These are phyloP conservation scores for Pinna nobilis DNA, from an alignment of 1,140 invertebrate genomes.

Conservation along the genomic window DNA sequence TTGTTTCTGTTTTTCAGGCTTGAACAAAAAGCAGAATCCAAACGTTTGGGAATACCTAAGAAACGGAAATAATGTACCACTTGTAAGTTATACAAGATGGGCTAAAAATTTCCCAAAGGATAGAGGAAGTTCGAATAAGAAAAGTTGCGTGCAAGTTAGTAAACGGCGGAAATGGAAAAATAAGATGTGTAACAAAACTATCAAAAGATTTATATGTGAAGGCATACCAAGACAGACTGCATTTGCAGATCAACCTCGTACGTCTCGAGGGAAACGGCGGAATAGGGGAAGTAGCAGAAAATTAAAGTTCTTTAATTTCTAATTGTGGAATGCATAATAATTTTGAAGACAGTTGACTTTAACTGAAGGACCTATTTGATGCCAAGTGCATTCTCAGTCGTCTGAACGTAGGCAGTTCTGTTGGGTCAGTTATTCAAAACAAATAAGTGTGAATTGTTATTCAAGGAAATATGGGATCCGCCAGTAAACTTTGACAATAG, in stretches of 20 bases:
- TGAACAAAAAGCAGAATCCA: slow-evolving; percentile 60
- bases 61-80: slow-evolving; percentile 35
- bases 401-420: no score
- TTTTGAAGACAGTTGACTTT: no score
- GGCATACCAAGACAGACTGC: slow-evolving; percentile 21
- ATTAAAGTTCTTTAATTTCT: no score
- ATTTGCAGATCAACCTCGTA: neutral
- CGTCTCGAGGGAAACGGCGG: neutral
- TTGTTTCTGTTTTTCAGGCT: slow-evolving; percentile 56
- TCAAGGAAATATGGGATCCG: no score
- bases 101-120: slow-evolving; percentile 53
- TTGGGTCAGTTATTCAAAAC: no score
- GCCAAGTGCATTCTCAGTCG: no score
- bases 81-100: slow-evolving; percentile 58
- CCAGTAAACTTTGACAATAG: no score
- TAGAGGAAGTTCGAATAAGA: slow-evolving; percentile 51
- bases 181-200: slow-evolving; percentile 64
- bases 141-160: slow-evolving; percentile 69
- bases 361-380: no score
- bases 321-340: no score
- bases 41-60: slow-evolving; percentile 62
- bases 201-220: slow-evolving; percentile 66
- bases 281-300: no score
- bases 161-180: slow-evolving; percentile 65
- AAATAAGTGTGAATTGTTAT: no score